Evolutionary conservation across 30 jellyfish, hydroid and myxozoan genomes (phyloP).

Genomic region (Turritopsis dohrnii): DNA sequence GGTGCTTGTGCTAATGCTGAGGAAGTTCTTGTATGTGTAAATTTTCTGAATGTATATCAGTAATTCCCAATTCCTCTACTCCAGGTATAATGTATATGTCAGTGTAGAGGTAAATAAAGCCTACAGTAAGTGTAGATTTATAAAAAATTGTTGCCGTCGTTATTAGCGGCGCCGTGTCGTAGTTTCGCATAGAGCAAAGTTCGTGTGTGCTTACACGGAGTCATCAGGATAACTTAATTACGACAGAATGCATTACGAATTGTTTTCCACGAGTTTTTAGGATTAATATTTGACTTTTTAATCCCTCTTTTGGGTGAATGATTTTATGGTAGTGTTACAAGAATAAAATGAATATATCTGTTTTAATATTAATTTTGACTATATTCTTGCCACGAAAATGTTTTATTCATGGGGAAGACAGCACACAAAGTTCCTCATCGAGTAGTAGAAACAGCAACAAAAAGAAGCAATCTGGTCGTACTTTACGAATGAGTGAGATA

Average conservation of each 20-base stretch:
- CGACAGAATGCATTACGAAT: background rate
- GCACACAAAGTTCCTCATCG: background rate
- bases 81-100: too few species aligned
- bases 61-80: too few species aligned
- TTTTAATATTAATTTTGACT: background rate
- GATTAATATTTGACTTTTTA: background rate
- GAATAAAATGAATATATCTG: background rate
- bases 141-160: background rate
- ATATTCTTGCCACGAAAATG: background rate
- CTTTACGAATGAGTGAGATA: slow-evolving; percentile 27
- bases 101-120: too few species aligned
- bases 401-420: background rate
- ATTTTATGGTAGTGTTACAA: background rate
- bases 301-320: background rate
- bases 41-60: too few species aligned
- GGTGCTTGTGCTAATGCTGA: too few species aligned
- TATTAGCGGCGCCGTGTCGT: too few species aligned
- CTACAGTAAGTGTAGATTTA: too few species aligned
- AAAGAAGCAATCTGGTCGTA: background rate
- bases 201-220: background rate
- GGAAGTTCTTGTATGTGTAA: too few species aligned
- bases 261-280: background rate
- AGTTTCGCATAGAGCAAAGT: too few species aligned
- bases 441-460: background rate
- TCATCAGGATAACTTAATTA: background rate